Evolutionary conservation across 1,140 invertebrate genomes (phyloP).

Genomic region (Colletes gigas): DNA sequence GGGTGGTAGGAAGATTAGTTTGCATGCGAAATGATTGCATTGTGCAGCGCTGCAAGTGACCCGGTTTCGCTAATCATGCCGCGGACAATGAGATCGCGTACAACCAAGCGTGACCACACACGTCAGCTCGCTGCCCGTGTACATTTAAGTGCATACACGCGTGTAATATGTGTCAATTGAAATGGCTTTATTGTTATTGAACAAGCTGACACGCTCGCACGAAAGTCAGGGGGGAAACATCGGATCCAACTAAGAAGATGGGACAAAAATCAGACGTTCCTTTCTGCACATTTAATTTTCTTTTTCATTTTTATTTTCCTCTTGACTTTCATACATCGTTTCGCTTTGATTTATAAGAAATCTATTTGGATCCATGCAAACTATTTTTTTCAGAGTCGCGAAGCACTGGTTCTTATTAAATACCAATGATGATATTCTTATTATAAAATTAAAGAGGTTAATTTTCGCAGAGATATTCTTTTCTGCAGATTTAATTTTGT

Average conservation of each 20-base stretch:
- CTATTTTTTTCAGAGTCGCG: too few species aligned
- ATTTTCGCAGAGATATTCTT: too few species aligned
- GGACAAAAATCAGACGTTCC: background rate
- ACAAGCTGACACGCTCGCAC: slow-evolving; percentile 43
- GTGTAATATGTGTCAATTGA: slow-evolving; percentile 61
- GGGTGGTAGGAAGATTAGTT: slow-evolving; percentile 67
- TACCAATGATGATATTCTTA: too few species aligned
- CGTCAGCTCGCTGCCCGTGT: slow-evolving; percentile 20
- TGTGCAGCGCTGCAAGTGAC: slow-evolving; percentile 69
- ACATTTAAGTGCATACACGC: slow-evolving; percentile 31
- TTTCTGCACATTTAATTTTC: too few species aligned
- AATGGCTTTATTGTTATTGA: slow-evolving; percentile 61
- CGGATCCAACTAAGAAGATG: slow-evolving; percentile 11
- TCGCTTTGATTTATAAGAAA: too few species aligned
- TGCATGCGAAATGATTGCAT: slow-evolving; percentile 69
- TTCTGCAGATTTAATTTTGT: too few species aligned
- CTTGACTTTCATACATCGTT: too few species aligned
- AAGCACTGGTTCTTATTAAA: too few species aligned
- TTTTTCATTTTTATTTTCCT: too few species aligned
- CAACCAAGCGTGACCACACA: slow-evolving; percentile 65
- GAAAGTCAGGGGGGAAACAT: slow-evolving; percentile 5
- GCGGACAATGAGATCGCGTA: slow-evolving; percentile 71
- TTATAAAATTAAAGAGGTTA: too few species aligned
- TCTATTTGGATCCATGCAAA: too few species aligned
- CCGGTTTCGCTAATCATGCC: slow-evolving; percentile 70